Percentiles rank a stretch among this genome's conserved stretches.
Evolutionary conservation across 1,140 invertebrate genomes (phyloP).

Genomic region (Himalopsyche phryganea): DNA sequence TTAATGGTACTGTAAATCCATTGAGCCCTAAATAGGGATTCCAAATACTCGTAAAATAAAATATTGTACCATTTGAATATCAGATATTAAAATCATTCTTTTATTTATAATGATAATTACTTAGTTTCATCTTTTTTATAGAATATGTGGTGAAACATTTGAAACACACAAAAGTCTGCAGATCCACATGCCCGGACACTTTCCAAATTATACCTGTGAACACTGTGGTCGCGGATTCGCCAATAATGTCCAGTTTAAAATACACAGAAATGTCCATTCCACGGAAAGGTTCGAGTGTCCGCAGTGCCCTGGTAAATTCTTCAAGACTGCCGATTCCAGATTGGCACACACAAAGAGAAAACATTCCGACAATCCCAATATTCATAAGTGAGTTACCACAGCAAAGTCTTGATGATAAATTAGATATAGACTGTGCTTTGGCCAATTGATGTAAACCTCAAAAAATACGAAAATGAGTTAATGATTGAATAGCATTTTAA

Average conservation of each 20-base stretch:
- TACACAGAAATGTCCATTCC: constrained; percentile 51
- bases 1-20: too few species aligned
- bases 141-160: constrained; percentile 56
- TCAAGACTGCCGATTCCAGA: constrained; percentile 29
- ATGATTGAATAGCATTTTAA: too few species aligned
- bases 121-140: constrained; percentile 37
- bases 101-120: too few species aligned
- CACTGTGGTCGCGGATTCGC: constrained; percentile 54
- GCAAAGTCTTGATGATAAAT: too few species aligned
- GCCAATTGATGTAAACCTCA: too few species aligned
- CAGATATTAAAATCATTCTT: too few species aligned
- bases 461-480: too few species aligned
- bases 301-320: constrained; percentile 44
- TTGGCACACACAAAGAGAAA: constrained; percentile 37
- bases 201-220: constrained; percentile 49
- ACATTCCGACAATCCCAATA: not conserved
- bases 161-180: constrained; percentile 47
- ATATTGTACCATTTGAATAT: too few species aligned
- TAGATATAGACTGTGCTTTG: too few species aligned
- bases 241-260: constrained; percentile 53
- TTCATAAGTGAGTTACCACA: constrained; percentile 29
- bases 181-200: constrained; percentile 48
- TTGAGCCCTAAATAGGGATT: too few species aligned
- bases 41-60: too few species aligned
- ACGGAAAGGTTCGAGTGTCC: constrained; percentile 45